Percentiles rank a stretch among this genome's conserved stretches.
Evolutionary conservation across 2,888 invertebrate species (phyloP).

Genomic region (Microctonus hyperodae): DNA sequence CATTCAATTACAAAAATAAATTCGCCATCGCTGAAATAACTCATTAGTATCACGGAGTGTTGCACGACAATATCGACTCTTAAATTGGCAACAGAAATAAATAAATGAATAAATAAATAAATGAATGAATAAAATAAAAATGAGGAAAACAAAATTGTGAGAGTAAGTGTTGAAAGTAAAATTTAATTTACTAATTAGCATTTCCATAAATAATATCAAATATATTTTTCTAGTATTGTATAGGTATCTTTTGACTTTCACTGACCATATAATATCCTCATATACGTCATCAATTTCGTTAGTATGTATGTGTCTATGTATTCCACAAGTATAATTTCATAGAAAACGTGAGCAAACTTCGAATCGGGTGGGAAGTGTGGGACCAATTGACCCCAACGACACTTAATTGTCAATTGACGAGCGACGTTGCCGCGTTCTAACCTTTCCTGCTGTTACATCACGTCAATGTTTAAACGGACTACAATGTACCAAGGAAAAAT

Average conservation of each 20-base stretch:
- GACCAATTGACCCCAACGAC: slow-evolving; percentile 61
- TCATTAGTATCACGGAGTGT: not conserved
- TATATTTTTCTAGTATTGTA: not conserved
- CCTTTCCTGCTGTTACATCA: slow-evolving; percentile 18
- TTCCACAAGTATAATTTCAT: slow-evolving; percentile 50
- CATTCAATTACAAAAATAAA: not conserved
- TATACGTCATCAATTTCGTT: not conserved
- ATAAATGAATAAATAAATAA: not conserved
- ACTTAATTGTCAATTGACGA: slow-evolving; percentile 62
- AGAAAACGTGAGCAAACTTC: slow-evolving; percentile 58
- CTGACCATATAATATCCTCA: not conserved
- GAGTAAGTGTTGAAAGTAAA: not conserved
- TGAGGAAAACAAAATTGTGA: not conserved
- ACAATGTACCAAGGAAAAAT: too few species aligned
- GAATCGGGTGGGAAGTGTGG: slow-evolving; percentile 55
- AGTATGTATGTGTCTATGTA: not conserved
- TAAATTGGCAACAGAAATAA: not conserved
- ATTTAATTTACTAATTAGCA: not conserved
- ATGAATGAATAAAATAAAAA: too few species aligned
- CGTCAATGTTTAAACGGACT: too few species aligned
- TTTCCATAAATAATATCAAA: not conserved
- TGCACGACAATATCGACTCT: not conserved
- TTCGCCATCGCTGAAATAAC: not conserved
- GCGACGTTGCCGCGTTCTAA: slow-evolving; percentile 52
- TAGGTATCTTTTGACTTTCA: not conserved